A percentile compares a stretch with the other conserved stretches of the same genome.
phyloP scores from a whole-genome alignment of 2,113 vertebrate species.

The Polypterus senegalus region DNA sequence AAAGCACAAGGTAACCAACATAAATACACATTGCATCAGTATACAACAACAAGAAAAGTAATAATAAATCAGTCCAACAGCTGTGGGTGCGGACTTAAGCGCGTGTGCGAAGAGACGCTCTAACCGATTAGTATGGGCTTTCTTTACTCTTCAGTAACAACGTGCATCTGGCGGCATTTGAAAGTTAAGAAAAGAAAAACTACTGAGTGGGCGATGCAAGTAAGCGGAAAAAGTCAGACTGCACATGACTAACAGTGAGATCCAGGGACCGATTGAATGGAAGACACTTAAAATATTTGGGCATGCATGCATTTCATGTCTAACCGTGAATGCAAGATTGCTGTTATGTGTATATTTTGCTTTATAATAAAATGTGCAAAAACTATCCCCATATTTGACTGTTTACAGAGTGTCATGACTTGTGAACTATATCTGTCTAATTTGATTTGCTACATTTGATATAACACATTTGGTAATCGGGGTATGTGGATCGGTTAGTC shows the following conservation, averaged over 20 bases:
- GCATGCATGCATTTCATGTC: no score
- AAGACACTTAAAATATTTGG: background rate
- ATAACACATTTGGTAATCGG: no score
- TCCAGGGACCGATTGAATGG: slow-evolving; percentile 1
- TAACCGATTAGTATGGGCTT: slow-evolving; percentile 4
- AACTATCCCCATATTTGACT: no score
- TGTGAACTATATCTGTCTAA: no score
- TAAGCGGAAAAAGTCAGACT: slow-evolving; percentile 25
- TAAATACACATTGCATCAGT: slow-evolving; percentile 9
- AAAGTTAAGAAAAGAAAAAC: slow-evolving; percentile 25
- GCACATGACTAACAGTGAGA: slow-evolving; percentile 23
- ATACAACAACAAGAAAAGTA: background rate
- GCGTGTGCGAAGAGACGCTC: slow-evolving; percentile 34
- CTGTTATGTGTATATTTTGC: no score
- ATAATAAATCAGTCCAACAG: slow-evolving; percentile 25
- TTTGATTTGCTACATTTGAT: no score
- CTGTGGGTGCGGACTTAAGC: slow-evolving; percentile 25
- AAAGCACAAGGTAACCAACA: slow-evolving; percentile 3
- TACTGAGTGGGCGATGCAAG: slow-evolving; percentile 8
- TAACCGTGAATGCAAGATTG: no score
- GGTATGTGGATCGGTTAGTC: no score
- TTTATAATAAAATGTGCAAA: no score
- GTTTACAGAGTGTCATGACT: no score
- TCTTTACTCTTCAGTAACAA: slow-evolving; percentile 7
- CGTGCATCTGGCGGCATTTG: slow-evolving; percentile 18